Conservation (phyloP, 2,797 vertebrate genomes). For the Sebastes vulpes region DNA sequence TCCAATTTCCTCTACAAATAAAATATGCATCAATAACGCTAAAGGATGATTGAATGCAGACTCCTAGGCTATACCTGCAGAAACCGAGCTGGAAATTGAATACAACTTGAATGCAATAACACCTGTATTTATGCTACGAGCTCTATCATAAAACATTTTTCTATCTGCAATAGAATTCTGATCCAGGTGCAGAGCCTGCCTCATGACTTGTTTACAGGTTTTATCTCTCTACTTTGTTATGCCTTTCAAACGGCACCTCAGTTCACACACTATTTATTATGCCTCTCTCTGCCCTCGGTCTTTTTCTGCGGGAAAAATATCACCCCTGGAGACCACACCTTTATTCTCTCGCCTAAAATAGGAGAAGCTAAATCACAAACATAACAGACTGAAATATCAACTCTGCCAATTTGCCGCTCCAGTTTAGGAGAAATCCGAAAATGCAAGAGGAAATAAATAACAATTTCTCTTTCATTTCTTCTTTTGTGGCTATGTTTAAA, state of each 20-base stretch:
- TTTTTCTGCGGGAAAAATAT: conserved; percentile 28
- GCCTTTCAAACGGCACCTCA: conserved; percentile 31
- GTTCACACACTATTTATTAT: conserved; percentile 37
- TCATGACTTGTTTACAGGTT: conserved; percentile 38
- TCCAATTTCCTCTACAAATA: conserved; percentile 31
- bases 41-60: conserved; percentile 32
- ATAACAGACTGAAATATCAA: conserved; percentile 25
- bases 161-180: neutral
- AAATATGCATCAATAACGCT: conserved; percentile 32
- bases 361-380: conserved; percentile 18
- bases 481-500: neutral
- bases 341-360: conserved; percentile 18
- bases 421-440: conserved; percentile 40
- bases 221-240: conserved; percentile 17
- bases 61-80: neutral
- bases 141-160: conserved; percentile 21
- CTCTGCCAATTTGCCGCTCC: conserved; percentile 25
- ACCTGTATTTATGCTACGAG: conserved; percentile 3
- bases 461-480: neutral
- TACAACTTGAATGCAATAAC: conserved; percentile 13
- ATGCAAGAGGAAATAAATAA: neutral
- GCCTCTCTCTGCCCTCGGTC: conserved; percentile 29
- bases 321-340: conserved; percentile 28
- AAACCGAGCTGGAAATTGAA: conserved; percentile 4
- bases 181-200: conserved; percentile 10